phyloP scores from a whole-genome alignment of 1,140 invertebrate genomes.

The Mactra quadrangularis region DNA sequence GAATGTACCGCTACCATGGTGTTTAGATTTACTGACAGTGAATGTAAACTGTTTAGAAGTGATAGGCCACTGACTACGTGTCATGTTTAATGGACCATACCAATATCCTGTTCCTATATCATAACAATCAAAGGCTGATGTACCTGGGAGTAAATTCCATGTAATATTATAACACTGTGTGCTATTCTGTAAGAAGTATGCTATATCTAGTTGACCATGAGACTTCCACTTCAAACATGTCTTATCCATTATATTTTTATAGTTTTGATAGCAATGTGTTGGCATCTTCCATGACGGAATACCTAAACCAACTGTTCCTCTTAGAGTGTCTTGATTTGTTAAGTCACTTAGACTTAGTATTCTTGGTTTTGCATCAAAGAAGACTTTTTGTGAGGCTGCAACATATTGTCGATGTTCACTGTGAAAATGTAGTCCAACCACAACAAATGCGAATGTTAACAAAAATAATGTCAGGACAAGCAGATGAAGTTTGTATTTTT shows the following conservation, averaged over 20 bases:
- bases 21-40: slow-evolving; percentile 60
- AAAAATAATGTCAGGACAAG: slow-evolving; percentile 73
- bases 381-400: slow-evolving; percentile 70
- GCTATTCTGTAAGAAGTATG: slow-evolving; percentile 61
- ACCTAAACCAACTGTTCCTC: slow-evolving; percentile 67
- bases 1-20: slow-evolving; percentile 70
- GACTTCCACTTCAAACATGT: slow-evolving; percentile 76
- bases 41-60: slow-evolving; percentile 64
- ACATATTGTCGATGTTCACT: slow-evolving; percentile 63
- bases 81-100: slow-evolving; percentile 76
- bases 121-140: slow-evolving; percentile 77
- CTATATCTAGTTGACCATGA: slow-evolving; percentile 71
- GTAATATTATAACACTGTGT: slow-evolving; percentile 78
- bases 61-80: slow-evolving; percentile 67
- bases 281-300: slow-evolving; percentile 76
- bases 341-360: slow-evolving; percentile 66
- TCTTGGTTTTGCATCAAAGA: slow-evolving; percentile 70
- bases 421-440: slow-evolving; percentile 75
- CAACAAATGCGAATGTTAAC: slow-evolving; percentile 69
- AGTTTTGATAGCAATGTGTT: slow-evolving; percentile 70
- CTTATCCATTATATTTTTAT: slow-evolving; percentile 64
- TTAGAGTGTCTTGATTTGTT: slow-evolving; percentile 60
- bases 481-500: slow-evolving; percentile 75
- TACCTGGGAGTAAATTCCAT: slow-evolving; percentile 69
- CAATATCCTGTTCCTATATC: slow-evolving; percentile 70